These are phyloP conservation scores for Euspilapteryx auroguttella DNA, from an alignment of 2,888 invertebrate species.

Conservation along the genomic window DNA sequence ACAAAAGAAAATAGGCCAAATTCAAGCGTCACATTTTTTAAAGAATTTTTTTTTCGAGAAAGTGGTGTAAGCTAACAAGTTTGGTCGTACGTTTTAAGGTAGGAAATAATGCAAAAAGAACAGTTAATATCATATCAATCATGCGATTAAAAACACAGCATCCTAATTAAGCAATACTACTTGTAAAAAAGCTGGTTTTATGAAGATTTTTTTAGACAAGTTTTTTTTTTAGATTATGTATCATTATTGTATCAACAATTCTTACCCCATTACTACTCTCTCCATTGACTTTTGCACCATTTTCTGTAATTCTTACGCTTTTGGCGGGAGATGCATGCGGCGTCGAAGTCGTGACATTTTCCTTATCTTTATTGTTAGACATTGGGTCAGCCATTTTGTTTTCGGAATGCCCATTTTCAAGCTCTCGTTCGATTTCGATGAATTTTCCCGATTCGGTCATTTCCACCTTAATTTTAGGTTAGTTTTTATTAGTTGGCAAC, in stretches of 20 bases:
- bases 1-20: no score
- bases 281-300: constrained; percentile 33
- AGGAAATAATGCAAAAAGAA: no score
- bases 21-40: no score
- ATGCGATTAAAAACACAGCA: no score
- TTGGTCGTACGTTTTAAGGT: no score
- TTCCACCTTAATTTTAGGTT: constrained; percentile 47
- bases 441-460: constrained; percentile 52
- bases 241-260: no score
- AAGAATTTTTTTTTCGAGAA: no score
- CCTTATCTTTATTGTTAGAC: constrained; percentile 4
- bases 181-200: no score
- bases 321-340: constrained; percentile 42
- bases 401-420: constrained; percentile 12
- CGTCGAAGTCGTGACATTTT: constrained; percentile 17
- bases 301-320: constrained; percentile 47
- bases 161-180: no score
- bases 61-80: no score
- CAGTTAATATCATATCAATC: no score
- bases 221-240: no score
- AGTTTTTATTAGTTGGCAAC: constrained; percentile 24
- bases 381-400: neutral
- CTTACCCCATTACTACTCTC: constrained; percentile 28
- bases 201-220: neutral
- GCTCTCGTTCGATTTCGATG: constrained; percentile 48